A percentile compares a stretch with the other conserved stretches of the same genome.
phyloP scores from a whole-genome alignment of 1,140 invertebrate species.

The Rhopalosiphum maidis region DNA sequence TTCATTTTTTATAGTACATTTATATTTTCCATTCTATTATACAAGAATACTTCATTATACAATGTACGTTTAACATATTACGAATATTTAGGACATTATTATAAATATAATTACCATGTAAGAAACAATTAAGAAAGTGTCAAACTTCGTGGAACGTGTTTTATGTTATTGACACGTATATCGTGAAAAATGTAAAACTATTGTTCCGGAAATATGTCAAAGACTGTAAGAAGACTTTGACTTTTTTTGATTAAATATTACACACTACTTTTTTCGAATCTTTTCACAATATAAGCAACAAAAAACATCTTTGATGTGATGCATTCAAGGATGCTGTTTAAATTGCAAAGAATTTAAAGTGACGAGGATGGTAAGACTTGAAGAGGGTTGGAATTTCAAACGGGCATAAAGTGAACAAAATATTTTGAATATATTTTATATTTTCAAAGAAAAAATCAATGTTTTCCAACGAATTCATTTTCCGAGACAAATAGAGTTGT shows the following conservation, averaged over 20 bases:
- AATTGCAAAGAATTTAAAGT: conserved; percentile 33
- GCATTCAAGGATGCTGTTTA: conserved; percentile 10
- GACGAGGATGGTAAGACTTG: background rate
- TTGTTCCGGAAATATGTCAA: conserved; percentile 36
- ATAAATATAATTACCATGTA: conserved; percentile 4
- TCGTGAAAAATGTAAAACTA: conserved; percentile 19
- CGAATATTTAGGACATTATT: background rate
- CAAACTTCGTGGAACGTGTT: conserved; percentile 11
- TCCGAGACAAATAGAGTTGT: background rate
- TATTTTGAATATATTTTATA: background rate
- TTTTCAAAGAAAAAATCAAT: background rate
- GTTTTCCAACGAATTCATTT: background rate
- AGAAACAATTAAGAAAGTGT: conserved; percentile 28
- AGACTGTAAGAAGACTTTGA: background rate
- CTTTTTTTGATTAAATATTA: conserved; percentile 40
- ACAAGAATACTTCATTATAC: background rate
- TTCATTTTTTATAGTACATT: background rate
- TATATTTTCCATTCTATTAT: background rate
- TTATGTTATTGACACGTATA: background rate
- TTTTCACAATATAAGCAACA: conserved; percentile 10
- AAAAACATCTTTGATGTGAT: conserved; percentile 49
- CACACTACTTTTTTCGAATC: conserved; percentile 11
- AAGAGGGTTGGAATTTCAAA: background rate
- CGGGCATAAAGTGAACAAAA: background rate
- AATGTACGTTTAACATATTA: background rate